Conservation (phyloP, 2,797 vertebrate species). For the Pyrocephalus nanus region DNA sequence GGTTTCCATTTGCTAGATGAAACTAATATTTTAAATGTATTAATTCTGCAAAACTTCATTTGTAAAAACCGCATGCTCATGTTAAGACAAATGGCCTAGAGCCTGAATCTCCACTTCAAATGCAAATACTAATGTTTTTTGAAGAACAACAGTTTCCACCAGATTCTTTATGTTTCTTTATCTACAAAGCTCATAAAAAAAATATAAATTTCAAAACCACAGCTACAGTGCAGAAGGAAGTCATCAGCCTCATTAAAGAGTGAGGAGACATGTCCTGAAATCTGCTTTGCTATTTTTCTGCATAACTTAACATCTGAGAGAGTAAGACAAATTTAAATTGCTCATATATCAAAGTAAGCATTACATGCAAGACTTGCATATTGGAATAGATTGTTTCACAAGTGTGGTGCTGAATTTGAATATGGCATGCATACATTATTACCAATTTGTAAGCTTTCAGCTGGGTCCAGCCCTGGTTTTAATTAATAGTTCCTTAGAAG, state of each 20-base stretch:
- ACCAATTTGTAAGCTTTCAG: not conserved
- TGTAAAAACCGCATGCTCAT: not conserved
- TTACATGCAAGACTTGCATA: not conserved
- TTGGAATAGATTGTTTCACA: not conserved
- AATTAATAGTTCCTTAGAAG: not conserved
- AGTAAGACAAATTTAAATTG: slow-evolving; percentile 20
- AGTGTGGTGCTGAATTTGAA: not conserved
- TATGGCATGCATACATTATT: not conserved
- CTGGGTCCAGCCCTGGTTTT: not conserved
- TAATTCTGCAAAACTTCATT: slow-evolving; percentile 53
- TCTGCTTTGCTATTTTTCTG: slow-evolving; percentile 28
- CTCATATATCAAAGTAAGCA: slow-evolving; percentile 8
- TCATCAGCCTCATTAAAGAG: slow-evolving; percentile 26
- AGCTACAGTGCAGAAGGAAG: not conserved
- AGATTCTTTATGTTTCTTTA: slow-evolving; percentile 38
- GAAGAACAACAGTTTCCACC: not conserved
- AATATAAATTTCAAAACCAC: not conserved
- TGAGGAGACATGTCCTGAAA: not conserved
- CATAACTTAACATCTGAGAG: slow-evolving; percentile 10
- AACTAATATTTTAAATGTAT: slow-evolving; percentile 19
- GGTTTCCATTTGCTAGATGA: slow-evolving; percentile 11
- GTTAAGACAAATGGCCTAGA: slow-evolving; percentile 54
- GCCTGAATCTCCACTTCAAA: slow-evolving; percentile 56
- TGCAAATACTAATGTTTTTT: slow-evolving; percentile 15
- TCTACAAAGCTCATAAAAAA: not conserved